Evolutionary conservation across 2,113 vertebrate species (phyloP).

Genomic region (Cyprinodon tularosa): DNA sequence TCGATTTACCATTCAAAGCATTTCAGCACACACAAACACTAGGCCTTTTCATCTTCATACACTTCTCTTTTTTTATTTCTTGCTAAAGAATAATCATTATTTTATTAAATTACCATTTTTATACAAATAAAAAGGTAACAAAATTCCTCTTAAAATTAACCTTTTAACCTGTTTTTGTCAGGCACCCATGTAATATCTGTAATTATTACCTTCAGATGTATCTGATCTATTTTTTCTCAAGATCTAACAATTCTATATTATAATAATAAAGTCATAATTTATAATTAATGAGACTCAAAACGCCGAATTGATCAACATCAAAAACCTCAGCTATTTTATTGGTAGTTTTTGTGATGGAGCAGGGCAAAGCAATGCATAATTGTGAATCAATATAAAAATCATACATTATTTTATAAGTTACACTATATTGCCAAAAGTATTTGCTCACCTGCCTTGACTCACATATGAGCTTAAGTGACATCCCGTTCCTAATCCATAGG

Average conservation of each 20-base stretch:
- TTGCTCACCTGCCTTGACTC: too few species aligned
- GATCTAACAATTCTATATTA: not conserved
- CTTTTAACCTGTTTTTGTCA: not conserved
- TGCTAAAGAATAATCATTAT: not conserved
- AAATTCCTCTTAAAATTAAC: not conserved
- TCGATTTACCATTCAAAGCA: constrained; percentile 67
- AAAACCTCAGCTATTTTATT: too few species aligned
- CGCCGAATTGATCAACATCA: too few species aligned
- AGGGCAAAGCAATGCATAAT: not conserved
- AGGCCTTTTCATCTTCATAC: constrained; percentile 3
- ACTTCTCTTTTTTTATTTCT: constrained; percentile 11
- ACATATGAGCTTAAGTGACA: too few species aligned
- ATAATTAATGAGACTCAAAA: too few species aligned
- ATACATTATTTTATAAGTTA: not conserved
- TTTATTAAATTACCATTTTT: not conserved
- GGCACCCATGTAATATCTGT: not conserved
- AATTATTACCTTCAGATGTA: not conserved
- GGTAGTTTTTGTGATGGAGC: not conserved
- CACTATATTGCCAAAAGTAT: too few species aligned
- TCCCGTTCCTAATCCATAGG: too few species aligned
- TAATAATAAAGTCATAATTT: too few species aligned
- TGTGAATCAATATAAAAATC: not conserved
- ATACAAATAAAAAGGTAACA: not conserved
- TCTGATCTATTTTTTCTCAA: not conserved
- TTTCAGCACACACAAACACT: constrained; percentile 43